phyloP scores from a whole-genome alignment of 2,113 vertebrate genomes.

The Anoplopoma fimbria region DNA sequence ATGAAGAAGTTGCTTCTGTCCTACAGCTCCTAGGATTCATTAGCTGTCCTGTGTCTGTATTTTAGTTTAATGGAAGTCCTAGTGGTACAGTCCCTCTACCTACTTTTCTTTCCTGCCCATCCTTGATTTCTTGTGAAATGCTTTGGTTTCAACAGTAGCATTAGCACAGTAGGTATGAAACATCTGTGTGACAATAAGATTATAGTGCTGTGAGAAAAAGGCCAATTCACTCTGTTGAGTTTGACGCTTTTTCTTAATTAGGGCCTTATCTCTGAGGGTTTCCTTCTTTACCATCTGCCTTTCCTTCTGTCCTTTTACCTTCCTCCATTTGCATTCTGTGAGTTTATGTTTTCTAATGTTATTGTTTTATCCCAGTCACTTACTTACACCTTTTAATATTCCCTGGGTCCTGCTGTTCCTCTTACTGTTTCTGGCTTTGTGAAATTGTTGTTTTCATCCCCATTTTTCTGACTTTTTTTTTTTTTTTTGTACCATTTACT shows the following conservation, averaged over 20 bases:
- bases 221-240: neutral
- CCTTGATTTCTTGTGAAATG: constrained; percentile 9
- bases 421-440: constrained; percentile 8
- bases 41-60: neutral
- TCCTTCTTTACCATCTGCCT: neutral
- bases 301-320: neutral
- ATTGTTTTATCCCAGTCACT: neutral
- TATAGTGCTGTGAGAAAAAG: constrained; percentile 19
- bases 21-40: constrained; percentile 2
- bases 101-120: neutral
- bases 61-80: neutral
- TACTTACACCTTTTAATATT: constrained; percentile 7
- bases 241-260: neutral
- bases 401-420: neutral
- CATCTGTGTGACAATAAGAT: neutral
- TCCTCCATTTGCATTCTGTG: neutral
- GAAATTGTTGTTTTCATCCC: constrained; percentile 6
- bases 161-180: constrained; percentile 3
- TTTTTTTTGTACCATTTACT: constrained; percentile 1
- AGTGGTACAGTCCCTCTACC: neutral
- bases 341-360: neutral
- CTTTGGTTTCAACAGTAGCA: constrained; percentile 4
- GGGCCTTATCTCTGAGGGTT: constrained; percentile 3
- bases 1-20: constrained; percentile 20
- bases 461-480: neutral